phyloP scores from a whole-genome alignment of 2,888 invertebrate genomes.

The Deilephila elpenor region DNA sequence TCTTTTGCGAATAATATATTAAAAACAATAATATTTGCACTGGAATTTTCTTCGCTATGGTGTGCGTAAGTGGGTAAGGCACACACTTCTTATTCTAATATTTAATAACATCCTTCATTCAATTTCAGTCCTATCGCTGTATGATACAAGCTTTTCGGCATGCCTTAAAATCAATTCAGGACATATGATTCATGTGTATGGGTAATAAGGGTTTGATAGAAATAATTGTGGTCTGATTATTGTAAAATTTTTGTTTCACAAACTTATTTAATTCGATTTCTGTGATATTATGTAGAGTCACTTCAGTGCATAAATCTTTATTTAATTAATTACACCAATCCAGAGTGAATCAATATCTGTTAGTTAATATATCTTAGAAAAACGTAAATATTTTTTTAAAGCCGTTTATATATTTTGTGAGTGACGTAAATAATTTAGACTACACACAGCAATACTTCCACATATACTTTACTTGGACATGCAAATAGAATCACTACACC shows the following conservation, averaged over 20 bases:
- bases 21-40: neutral
- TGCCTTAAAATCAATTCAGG: neutral
- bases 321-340: too few species aligned
- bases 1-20: too few species aligned
- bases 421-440: neutral
- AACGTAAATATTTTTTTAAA: too few species aligned
- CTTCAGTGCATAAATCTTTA: too few species aligned
- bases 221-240: too few species aligned
- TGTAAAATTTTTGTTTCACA: too few species aligned
- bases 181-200: neutral
- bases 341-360: too few species aligned
- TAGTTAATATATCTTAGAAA: too few species aligned
- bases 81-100: neutral
- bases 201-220: neutral
- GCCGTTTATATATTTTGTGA: neutral
- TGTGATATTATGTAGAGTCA: too few species aligned
- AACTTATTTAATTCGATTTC: too few species aligned
- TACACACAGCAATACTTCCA: neutral
- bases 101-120: neutral
- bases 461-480: neutral
- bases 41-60: neutral
- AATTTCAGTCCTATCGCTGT: neutral
- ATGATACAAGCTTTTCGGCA: neutral
- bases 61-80: conserved; percentile 12
- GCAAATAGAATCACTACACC: neutral